Evolutionary conservation across 2,113 vertebrate genomes (phyloP), one percentile per base, ranked within the genome.

Genomic region (Rhynchomys soricoides): DNA sequence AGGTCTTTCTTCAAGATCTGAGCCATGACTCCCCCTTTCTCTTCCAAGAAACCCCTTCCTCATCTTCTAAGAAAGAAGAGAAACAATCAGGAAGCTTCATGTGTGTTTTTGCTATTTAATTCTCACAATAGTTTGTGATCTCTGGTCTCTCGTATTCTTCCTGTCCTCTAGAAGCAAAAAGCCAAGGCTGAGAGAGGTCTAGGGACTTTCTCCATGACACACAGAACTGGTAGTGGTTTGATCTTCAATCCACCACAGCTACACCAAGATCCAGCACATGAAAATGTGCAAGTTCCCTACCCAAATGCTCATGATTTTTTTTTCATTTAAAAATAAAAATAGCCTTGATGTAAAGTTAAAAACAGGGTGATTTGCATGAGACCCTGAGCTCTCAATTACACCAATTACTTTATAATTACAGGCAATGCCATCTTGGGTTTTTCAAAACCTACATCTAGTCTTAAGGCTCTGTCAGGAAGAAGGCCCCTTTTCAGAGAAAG

Each of bases 331-430:
- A 97, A 95, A 97, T 97, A 97, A 97, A 92, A 93, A 93, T 98
- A 97, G 86, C 66, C 96, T 97, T 93, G 2, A 11, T 7, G 52
- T 22, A 94, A 97, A 68, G 8, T 90, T 91, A 93, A 96, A 95
- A 97, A 96, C 88, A 97, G 90, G 50, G 78, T 96, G 89, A 97
- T 97, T 98, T 96, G 94, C 97, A 97, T 97, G 96, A 97, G 97
- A 98, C 97, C 97, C 98, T 73, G 85, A 96, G 96, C 96, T 98
- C 98, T 98, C 98, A 95, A 97, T 98, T 98, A 98, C 97, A 78
- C 97, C 97, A 45, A 98, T 98, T 98, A 98, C 98, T 97, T 98
- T 96, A 95, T 98, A 98, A 98, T 98, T 98, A 98, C 89, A 96
- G 96, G 96, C 96, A 89, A 94, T 24, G 95, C 97, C 98, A 98